Conservation (phyloP, 2,888 invertebrate species). For the Perizoma affinitatum region DNA sequence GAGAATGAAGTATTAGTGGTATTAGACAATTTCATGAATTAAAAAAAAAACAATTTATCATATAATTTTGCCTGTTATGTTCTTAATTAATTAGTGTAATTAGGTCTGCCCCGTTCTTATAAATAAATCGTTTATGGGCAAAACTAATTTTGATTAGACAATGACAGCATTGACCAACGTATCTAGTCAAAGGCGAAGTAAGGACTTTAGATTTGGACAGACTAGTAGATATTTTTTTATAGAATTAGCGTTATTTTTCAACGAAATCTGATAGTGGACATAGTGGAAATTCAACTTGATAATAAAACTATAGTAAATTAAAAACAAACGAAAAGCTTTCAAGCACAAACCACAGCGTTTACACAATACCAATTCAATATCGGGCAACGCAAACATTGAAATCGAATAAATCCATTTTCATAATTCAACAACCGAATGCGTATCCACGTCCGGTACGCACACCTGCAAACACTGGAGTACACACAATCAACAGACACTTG, state of each 20-base stretch:
- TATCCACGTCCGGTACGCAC: constrained; percentile 45
- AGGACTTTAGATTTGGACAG: too few species aligned
- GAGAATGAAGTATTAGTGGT: too few species aligned
- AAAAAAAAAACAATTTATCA: too few species aligned
- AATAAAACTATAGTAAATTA: constrained; percentile 22
- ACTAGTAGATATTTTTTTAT: too few species aligned
- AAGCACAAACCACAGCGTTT: constrained; percentile 37
- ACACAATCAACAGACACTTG: constrained; percentile 34
- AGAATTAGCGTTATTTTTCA: constrained; percentile 16
- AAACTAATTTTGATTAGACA: too few species aligned
- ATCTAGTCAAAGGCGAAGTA: too few species aligned
- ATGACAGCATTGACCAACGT: too few species aligned
- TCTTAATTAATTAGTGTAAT: too few species aligned
- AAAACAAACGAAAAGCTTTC: constrained; percentile 37
- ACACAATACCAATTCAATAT: constrained; percentile 39
- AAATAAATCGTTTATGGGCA: too few species aligned
- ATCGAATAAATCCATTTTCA: constrained; percentile 41
- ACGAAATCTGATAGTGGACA: constrained; percentile 6
- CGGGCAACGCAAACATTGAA: constrained; percentile 36
- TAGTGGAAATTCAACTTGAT: not conserved
- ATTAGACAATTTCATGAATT: too few species aligned
- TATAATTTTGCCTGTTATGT: too few species aligned
- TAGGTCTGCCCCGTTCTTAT: too few species aligned
- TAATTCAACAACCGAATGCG: constrained; percentile 54
- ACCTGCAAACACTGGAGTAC: constrained; percentile 40